Evolutionary conservation across 2,888 invertebrate species (phyloP).

Genomic region (Melanotus villosus): DNA sequence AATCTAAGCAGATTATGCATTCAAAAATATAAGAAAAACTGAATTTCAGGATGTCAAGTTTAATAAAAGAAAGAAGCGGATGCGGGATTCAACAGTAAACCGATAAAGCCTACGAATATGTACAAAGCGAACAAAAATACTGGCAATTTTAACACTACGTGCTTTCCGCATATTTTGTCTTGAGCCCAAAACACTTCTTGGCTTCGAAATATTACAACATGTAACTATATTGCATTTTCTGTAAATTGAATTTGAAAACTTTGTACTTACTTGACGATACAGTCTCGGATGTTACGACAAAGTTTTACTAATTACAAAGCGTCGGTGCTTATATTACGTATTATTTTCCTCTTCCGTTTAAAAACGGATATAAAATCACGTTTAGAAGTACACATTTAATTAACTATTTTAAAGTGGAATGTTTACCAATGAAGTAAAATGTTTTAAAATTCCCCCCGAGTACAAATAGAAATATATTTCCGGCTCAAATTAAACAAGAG

Average conservation of each 20-base stretch:
- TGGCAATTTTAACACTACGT: constrained; percentile 21
- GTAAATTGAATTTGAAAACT: constrained; percentile 6
- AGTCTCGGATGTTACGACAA: too few relatives aligned
- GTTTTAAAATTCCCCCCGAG: too few relatives aligned
- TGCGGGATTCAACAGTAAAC: constrained; percentile 9
- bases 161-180: constrained; percentile 23
- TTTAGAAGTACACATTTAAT: too few relatives aligned
- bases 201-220: constrained; percentile 18
- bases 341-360: too few relatives aligned
- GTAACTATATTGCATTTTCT: background rate
- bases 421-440: too few relatives aligned
- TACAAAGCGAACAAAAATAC: constrained; percentile 25
- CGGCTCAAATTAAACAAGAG: background rate
- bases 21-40: constrained; percentile 5
- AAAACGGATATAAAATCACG: too few relatives aligned
- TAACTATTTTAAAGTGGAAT: too few relatives aligned
- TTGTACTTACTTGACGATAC: background rate
- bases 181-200: constrained; percentile 8
- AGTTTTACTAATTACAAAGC: too few relatives aligned
- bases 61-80: constrained; percentile 22
- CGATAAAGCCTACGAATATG: constrained; percentile 22
- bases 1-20: too few relatives aligned
- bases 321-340: too few relatives aligned
- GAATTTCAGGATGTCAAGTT: constrained; percentile 13
- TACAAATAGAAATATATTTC: too few relatives aligned